Base-by-base conservation (phyloP, 2,113 vertebrate species). In the Holacanthus passer region DNA sequence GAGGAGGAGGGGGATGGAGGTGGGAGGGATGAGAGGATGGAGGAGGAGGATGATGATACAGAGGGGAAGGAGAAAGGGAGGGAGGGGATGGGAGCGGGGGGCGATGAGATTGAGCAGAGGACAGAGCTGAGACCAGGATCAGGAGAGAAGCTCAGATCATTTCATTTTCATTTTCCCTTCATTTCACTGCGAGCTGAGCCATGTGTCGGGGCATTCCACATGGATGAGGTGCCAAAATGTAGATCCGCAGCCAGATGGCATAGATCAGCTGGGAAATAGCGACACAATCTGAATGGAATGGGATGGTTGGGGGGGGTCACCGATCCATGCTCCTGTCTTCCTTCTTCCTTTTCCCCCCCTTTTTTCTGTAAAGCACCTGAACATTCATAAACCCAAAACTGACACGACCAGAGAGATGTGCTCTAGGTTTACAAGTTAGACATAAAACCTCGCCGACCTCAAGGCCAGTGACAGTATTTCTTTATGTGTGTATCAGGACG, bases 111-210 rank as follows among this genome's bases (percentile, higher is more conserved):
- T 91, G 91, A 90, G 88, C 73, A 52, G 87, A 90, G 90, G 84
- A 90, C 77, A 81, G 90, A 85, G 89, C 85, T 80, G 89, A 92
- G 90, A 89, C 90, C 83, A 77, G 89, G 87, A 92, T 92, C 87
- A 89, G 88, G 81, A 85, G 84, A 83, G 90, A 85, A 84, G 87
- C 88, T 90, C 69, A 86, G 88, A 89, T 92, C 92, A 91, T 93
- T 94, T 93, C 90, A 92, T 92, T 94, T 94, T 94, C 87, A 92
- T 93, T 93, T 92, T 89, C 80, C 84, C 88, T 82, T 91, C 90
- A 90, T 90, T 92, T 90, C 85, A 48, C 77, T 52, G 71, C 67
- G 87, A 86, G 82, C 76, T 29, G 77, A 79, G 86, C 74, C 69
- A 81, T 80, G 80, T 76, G 88, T 69, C 29, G 68, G 85, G 77